phyloP scores from a whole-genome alignment of 30 jellyfish, hydroid and myxozoan species.

The Pseudorhiza aurosa region DNA sequence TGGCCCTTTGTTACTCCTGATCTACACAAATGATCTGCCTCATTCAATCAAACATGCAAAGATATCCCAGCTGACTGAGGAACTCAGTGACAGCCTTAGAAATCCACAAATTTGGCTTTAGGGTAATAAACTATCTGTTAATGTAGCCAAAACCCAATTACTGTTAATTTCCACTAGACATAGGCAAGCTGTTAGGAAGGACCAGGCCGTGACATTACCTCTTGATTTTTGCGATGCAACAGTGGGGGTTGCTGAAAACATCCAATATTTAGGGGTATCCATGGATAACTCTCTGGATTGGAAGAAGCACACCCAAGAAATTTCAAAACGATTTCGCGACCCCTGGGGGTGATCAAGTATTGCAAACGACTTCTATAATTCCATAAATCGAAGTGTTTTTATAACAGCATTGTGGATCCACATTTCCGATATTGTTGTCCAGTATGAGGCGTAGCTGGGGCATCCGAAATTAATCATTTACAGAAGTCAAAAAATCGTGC shows the following conservation, averaged over 20 bases:
- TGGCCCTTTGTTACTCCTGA: conserved; percentile 3
- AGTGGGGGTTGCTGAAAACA: conserved; percentile 5
- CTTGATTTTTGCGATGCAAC: not conserved
- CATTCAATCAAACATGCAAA: not conserved
- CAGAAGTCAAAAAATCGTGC: too few relatives aligned
- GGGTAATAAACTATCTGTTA: conserved; percentile 41
- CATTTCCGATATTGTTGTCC: not conserved
- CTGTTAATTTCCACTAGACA: conserved; percentile 37
- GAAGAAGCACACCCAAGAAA: conserved; percentile 20
- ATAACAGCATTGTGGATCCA: not conserved
- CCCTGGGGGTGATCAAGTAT: not conserved
- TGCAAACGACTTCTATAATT: not conserved
- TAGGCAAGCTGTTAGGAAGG: not conserved
- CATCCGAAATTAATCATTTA: too few relatives aligned
- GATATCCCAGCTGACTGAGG: too few relatives aligned
- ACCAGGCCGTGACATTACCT: not conserved
- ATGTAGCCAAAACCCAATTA: conserved; percentile 37
- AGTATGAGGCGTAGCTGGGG: too few relatives aligned
- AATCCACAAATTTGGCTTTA: conserved; percentile 46
- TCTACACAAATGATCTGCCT: conserved; percentile 1
- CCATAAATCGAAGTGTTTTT: not conserved
- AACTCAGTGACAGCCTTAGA: too few relatives aligned
- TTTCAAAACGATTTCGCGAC: not conserved
- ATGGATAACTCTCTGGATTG: conserved; percentile 20
- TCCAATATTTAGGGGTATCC: conserved; percentile 9